These are phyloP conservation scores for Altica lythri DNA, from an alignment of 2,888 invertebrate species.

Conservation along the genomic window DNA sequence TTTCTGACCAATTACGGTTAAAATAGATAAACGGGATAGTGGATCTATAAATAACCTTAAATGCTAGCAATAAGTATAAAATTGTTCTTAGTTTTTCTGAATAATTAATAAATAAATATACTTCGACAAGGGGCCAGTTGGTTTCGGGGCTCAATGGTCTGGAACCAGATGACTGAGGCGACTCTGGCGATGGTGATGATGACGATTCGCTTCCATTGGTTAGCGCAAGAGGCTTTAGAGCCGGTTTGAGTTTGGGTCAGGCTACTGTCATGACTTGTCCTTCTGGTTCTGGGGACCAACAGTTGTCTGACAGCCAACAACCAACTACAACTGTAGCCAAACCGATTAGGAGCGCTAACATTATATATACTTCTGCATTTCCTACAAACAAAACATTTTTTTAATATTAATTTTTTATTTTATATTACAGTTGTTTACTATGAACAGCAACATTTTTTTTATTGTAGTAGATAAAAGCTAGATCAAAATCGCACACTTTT, in stretches of 20 bases:
- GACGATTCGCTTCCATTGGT: slow-evolving; percentile 51
- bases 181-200: slow-evolving; percentile 36
- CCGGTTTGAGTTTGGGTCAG: slow-evolving; percentile 70
- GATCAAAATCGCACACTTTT: no score
- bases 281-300: slow-evolving; percentile 75
- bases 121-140: slow-evolving; percentile 56
- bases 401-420: no score
- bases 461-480: no score
- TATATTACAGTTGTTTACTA: no score
- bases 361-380: slow-evolving; percentile 77
- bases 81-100: no score
- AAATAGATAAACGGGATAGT: no score
- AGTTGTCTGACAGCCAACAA: slow-evolving; percentile 78
- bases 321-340: slow-evolving; percentile 75
- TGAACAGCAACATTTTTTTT: no score
- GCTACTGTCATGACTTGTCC: slow-evolving; percentile 69
- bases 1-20: no score
- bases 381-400: slow-evolving; percentile 56
- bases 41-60: no score
- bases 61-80: no score
- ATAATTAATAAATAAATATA: slow-evolving; percentile 15
- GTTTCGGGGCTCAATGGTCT: slow-evolving; percentile 49
- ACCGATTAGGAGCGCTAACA: slow-evolving; percentile 72
- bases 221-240: slow-evolving; percentile 50
- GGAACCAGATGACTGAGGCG: slow-evolving; percentile 30